Evolutionary conservation across 2,797 vertebrate genomes (phyloP).

Genomic region (Varecia variegata): DNA sequence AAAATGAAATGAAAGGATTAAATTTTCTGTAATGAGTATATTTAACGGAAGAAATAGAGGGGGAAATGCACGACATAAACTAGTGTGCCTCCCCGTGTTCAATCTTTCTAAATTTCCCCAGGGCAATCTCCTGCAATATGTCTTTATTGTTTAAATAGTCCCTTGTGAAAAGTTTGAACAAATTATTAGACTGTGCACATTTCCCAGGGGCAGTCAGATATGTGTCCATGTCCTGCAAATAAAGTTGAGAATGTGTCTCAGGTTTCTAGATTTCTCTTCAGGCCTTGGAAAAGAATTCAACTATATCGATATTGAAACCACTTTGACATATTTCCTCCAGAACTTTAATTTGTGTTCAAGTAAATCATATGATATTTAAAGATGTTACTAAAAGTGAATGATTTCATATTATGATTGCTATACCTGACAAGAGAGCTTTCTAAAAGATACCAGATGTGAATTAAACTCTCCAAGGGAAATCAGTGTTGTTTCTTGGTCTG

Average conservation of each 20-base stretch:
- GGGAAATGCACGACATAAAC: not conserved
- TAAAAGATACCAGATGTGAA: constrained; percentile 37
- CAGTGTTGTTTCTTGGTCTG: constrained; percentile 19
- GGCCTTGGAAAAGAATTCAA: not conserved
- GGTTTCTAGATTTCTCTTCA: not conserved
- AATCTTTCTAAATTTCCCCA: not conserved
- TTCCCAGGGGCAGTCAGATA: not conserved
- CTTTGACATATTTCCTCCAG: not conserved
- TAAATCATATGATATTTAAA: constrained; percentile 56
- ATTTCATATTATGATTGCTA: constrained; percentile 7
- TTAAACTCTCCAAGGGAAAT: constrained; percentile 47
- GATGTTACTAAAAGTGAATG: not conserved
- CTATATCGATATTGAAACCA: not conserved
- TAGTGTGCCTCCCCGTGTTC: not conserved
- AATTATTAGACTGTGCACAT: not conserved
- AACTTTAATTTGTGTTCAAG: constrained; percentile 22
- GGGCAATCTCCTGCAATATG: not conserved
- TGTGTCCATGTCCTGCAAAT: not conserved
- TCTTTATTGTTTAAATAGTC: not conserved
- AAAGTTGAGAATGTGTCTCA: not conserved
- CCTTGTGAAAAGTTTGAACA: not conserved
- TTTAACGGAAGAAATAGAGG: not conserved
- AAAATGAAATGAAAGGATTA: not conserved
- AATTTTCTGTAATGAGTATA: not conserved
- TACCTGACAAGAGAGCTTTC: constrained; percentile 24